These are phyloP conservation scores for Tupiocoris notatus DNA, from an alignment of 2,888 invertebrate species.

Conservation along the genomic window DNA sequence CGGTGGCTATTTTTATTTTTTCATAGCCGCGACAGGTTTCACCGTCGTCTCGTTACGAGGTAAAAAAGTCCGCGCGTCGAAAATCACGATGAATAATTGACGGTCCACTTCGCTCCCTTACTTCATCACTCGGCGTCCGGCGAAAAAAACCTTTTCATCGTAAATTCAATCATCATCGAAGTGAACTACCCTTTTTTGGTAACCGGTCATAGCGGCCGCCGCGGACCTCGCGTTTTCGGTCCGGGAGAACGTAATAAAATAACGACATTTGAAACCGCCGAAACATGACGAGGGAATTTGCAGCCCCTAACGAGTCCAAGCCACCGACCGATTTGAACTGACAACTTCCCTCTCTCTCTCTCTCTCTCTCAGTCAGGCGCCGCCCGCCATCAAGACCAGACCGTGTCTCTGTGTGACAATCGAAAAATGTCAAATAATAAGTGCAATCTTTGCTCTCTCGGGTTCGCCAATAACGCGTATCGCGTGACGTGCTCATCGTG, in stretches of 20 bases:
- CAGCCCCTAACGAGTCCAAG: neutral
- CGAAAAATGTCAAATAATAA: too few species aligned
- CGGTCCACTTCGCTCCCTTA: neutral
- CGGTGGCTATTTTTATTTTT: neutral
- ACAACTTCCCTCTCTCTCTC: neutral
- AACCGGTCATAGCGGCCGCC: neutral
- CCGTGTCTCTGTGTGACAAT: too few species aligned
- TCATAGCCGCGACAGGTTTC: neutral
- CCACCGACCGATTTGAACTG: neutral
- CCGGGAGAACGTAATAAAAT: neutral
- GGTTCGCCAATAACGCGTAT: slow-evolving; percentile 12
- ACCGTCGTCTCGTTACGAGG: neutral
- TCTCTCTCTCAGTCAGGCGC: neutral
- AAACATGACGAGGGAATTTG: neutral
- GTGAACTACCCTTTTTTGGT: neutral
- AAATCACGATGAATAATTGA: neutral
- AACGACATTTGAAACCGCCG: neutral
- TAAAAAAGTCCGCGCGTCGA: neutral
- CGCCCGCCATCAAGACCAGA: neutral
- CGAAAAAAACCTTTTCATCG: neutral
- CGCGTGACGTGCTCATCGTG: neutral
- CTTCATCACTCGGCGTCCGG: neutral
- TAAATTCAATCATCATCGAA: neutral
- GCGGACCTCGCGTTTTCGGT: neutral
- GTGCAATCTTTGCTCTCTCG: neutral